Evolutionary conservation across 2,888 invertebrate species (phyloP), one percentile per base, ranked within the genome.

Genomic region (Dryobotodes eremita): DNA sequence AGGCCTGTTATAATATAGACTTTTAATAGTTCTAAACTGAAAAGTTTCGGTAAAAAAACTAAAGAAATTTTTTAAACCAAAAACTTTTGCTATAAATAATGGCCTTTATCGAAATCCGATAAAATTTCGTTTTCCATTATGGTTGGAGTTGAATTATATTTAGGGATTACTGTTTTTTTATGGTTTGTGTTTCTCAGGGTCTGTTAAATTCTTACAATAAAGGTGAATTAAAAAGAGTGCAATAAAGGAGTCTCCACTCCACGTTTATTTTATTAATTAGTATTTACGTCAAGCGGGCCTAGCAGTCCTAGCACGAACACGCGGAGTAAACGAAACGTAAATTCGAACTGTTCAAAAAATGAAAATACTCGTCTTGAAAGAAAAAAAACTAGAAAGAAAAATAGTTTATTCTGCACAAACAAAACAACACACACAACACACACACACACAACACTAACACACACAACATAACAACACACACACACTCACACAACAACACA

Each of bases 71-170:
- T 59, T 83, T 65, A 46, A 26, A 20, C 13, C 11, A 26, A 64
- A 65, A 86, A 86, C 80, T 86, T 86, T 26, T 11, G 13, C 50
- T 50, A 83, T 86, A 86, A 86, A 83, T 82, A 85, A 88, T 68
- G 42, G 73, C 53, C 65, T 59, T 80, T 71, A 86, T 86, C 75
- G 86, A 73, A 80, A 59, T 76, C 76, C 86, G 86, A 86, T 86
- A 79, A 66, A 59, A 76, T 71, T 57, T 69, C 64, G 53, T 73
- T 82, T 72, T 64, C 57, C 48, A 26, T 53, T 48, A 46, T 68
- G 68, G 42, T 68, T 2, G 11, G 50, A 77, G 55, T 65, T 75
- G 15, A 77, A 71, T 42, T 74, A 64, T 46, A 23, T 48, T 80
- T 64, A 23, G 1, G 20, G 26, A 76, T 42, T 53, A 20, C 15